Base-by-base conservation (phyloP, 2,797 vertebrate genomes). In the Tympanoctomys barrerae region DNA sequence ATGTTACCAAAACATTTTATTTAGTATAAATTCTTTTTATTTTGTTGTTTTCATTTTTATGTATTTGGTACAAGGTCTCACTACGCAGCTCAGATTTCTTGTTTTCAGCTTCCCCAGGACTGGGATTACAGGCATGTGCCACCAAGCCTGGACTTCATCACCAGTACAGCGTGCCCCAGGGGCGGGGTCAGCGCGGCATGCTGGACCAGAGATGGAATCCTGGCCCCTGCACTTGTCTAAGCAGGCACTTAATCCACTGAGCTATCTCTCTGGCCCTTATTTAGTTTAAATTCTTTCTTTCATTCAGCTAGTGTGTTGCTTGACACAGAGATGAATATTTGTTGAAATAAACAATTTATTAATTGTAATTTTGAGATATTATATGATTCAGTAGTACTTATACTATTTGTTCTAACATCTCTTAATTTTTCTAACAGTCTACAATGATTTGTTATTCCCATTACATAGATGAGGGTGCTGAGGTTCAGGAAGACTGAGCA, bases 341-440 rank as follows among this genome's bases (percentile, higher is more conserved):
- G 4, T 80, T 85, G 66, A 92, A 90, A 85, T 81, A 80, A 91
- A 39, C 75, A 79, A 73, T 90, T 88, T 61, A 46, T 90, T 90
- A 64, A n/a, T 88, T 26, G 10, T 82, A 78, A 70, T 90, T 97
- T 96, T 91, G 80, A 95, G 88, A 78, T 93, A 33, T 11, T 7
- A 16, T 19, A 87, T 62, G 33, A 83, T 80, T 92, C 73, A 31
- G 42, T 86, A 42, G 57, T 82, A 90, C 49, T 93, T 87, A 39
- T 31, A 71, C 46, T 95, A 66, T 22, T 94, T 87, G 3, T 61
- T 64, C 61, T 64, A 70, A 57, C 33, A 85, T 78, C 54, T 84
- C 80, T 86, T 62, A 52, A 85, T 88, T 91, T 90, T 94, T 9
- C 54, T 93, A 70, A 84, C 10, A 36, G 31, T 39, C 54, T 61